Evolutionary conservation across 2,888 invertebrate genomes (phyloP), one percentile per base, ranked within the genome.

Genomic region (Schizotus pectinicornis): DNA sequence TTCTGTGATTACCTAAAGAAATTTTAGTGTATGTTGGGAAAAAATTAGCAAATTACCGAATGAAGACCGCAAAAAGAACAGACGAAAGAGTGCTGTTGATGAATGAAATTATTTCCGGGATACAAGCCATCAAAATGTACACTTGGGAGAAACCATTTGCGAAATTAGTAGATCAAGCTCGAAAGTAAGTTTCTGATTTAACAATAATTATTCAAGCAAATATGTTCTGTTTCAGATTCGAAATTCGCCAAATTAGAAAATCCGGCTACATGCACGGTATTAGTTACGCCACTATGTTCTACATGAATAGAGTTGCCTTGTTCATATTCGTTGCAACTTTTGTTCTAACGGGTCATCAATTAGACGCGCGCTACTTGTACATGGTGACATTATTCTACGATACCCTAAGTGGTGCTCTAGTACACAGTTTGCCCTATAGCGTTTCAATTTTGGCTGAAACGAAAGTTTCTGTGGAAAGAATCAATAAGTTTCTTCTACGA

Each of bases 111-210:
- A 87, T 96, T 38, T 86, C 87, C 69, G 95, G 94, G 0, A 91
- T 94, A 74, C 87, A 94, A 80, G 94, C 95, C 0, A 92, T 97
- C 67, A 97, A 97, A 82, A 95, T 96, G 95, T 97, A 95, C 72
- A 92, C 95, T 0, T 97, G 96, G 91, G 97, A 97, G 75, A 86
- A 87, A 69, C 91, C 95, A 0, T 96, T 97, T 74, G 86, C 89
- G 11, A 86, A 86, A 67, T 84, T 95, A 54, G 90, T 95, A 1
- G 86, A 83, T 34, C 68, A 82, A 14, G 84, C 88, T 0, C 80
- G 93, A 73, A 78, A 74, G 80, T 84, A 81, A 70, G 78, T 39
- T 22, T 22, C 2, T 22, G 22, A 22, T 22, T 22, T 5, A 3
- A 8, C 6, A 39, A 9, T 5, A 11, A 11, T 39, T 11, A 12